These are phyloP conservation scores for Phaetusa simplex DNA, from an alignment of 2,113 vertebrate genomes.

Conservation along the genomic window DNA sequence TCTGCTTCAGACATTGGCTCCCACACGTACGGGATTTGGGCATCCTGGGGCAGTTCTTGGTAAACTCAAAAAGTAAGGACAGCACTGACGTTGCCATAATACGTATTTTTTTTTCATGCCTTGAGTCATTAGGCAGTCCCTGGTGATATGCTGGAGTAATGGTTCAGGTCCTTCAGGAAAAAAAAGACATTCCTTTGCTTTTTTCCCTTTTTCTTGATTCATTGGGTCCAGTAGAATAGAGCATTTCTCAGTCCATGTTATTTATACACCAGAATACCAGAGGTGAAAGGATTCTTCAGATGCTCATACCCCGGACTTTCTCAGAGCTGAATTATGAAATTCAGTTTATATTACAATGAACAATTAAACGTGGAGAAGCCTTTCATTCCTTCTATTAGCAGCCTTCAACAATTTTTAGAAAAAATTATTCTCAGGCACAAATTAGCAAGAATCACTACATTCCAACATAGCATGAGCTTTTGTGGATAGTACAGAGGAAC, in stretches of 20 bases:
- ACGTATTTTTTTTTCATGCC: background rate
- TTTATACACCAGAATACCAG: background rate
- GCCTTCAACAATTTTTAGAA: background rate
- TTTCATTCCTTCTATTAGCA: background rate
- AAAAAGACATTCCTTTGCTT: background rate
- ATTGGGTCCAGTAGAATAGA: background rate
- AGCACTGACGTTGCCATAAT: background rate
- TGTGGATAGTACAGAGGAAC: background rate
- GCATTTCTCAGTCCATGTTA: background rate
- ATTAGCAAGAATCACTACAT: background rate
- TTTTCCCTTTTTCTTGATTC: background rate
- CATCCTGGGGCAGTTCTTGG: background rate
- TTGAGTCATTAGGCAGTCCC: background rate
- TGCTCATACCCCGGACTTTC: background rate
- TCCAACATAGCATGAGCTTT: background rate
- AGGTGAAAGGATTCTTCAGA: background rate
- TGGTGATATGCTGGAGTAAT: background rate
- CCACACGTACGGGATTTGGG: background rate
- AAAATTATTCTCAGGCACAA: background rate
- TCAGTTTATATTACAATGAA: background rate
- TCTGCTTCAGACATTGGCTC: background rate
- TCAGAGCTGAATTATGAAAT: background rate
- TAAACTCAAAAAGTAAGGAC: background rate
- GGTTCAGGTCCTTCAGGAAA: background rate
- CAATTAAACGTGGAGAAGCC: background rate